A percentile compares a stretch with the other conserved stretches of the same genome.
These are phyloP conservation scores for Ornithoptera priamus DNA, from an alignment of 2,888 invertebrate species.

Conservation along the genomic window DNA sequence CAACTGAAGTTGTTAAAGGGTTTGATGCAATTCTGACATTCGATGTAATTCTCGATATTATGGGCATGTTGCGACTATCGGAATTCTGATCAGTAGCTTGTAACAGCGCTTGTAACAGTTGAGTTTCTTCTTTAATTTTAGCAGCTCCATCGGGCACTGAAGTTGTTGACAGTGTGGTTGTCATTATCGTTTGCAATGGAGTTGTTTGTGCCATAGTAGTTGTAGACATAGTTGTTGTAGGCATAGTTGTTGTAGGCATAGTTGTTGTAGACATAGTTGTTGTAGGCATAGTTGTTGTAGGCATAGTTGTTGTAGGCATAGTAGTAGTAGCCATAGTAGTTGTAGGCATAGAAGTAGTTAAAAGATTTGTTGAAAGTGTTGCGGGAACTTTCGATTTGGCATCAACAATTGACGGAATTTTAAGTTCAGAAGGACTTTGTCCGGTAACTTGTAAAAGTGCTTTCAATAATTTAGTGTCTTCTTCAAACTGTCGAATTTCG, in stretches of 20 bases:
- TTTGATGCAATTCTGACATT: conserved; percentile 70
- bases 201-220: conserved; percentile 37
- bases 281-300: conserved; percentile 34
- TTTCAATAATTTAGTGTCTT: conserved; percentile 70
- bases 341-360: conserved; percentile 33
- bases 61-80: conserved; percentile 51
- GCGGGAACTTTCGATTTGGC: conserved; percentile 37
- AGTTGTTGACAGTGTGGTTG: conserved; percentile 43
- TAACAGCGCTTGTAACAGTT: conserved; percentile 68
- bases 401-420: conserved; percentile 59
- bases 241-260: conserved; percentile 34
- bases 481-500: conserved; percentile 70
- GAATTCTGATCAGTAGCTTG: conserved; percentile 60
- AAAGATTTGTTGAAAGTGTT: conserved; percentile 40
- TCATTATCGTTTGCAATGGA: conserved; percentile 41
- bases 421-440: conserved; percentile 62
- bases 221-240: conserved; percentile 32
- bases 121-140: conserved; percentile 66
- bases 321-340: conserved; percentile 36
- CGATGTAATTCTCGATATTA: conserved; percentile 67
- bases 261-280: conserved; percentile 32
- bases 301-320: conserved; percentile 32
- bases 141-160: conserved; percentile 59
- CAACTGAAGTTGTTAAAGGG: conserved; percentile 60
- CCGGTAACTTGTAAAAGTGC: conserved; percentile 70